Evolutionary conservation across 2,888 invertebrate species (phyloP), one percentile per base, ranked within the genome.

Genomic region (Fabriciana adippe): DNA sequence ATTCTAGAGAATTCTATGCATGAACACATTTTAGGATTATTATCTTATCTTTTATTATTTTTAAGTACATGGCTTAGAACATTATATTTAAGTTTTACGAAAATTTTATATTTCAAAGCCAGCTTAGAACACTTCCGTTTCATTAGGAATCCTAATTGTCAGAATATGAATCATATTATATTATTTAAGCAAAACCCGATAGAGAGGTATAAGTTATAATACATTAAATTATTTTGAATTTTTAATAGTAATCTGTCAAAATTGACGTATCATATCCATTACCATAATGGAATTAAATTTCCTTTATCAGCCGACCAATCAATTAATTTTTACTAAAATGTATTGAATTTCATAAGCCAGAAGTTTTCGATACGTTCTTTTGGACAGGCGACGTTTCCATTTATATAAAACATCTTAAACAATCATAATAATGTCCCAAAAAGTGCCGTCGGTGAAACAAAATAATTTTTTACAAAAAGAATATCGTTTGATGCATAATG

Each of bases 381-480:
- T 59, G 57, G 2, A 14, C 11, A 26, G 26, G n/a, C 26, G 48
- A 31, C n/a, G 26, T 6, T 2, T n/a, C 6, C n/a, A 31, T 6
- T 55, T 8, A 55, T 15, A 31, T 5, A 31, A 31, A 59, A 16
- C n/a, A 26, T n/a, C 48, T 14, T 5, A 48, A 48, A 16, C 47
- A 48, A 59, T 48, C 6, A 48, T 18, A 26, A 18, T 11, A 51
- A 18, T 21, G 15, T 6, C 60, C 26, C 55, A 41, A 45, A 60
- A 45, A 64, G 55, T 11, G 8, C 26, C 53, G 26, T 15, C 55
- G 5, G 45, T 51, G n/a, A 68, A 60, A 50, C 45, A 15, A 21
- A 67, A 67, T 48, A 64, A 70, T 31, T 64, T 18, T 41, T 16
- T 56, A 16, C 48, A 64, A 62, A 62, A 61, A 14, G 35, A 18